Evolutionary conservation across 2,797 vertebrate species (phyloP).

Genomic region (Acomys russatus): DNA sequence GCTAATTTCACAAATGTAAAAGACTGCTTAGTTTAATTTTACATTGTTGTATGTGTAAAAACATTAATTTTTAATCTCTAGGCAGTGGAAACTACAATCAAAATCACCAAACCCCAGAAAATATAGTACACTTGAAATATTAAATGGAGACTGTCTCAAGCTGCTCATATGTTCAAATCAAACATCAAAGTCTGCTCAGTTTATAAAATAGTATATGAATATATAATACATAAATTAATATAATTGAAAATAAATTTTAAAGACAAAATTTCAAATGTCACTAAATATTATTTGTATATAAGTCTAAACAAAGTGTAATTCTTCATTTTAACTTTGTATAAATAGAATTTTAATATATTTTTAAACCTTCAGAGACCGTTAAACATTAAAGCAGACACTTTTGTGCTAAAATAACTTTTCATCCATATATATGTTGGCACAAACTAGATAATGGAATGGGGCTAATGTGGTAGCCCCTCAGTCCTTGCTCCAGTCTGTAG

Average conservation of each 20-base stretch:
- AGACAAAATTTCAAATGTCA: background rate
- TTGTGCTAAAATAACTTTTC: constrained; percentile 21
- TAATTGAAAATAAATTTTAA: background rate
- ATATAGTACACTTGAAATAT: background rate
- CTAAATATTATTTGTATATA: background rate
- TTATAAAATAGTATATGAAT: background rate
- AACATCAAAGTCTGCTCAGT: background rate
- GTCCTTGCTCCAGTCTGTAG: background rate
- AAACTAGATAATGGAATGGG: background rate
- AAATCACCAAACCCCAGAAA: background rate
- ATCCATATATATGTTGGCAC: background rate
- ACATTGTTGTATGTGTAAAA: constrained; percentile 7
- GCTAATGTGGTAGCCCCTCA: constrained; percentile 27
- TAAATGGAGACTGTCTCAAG: constrained; percentile 24
- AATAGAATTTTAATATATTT: background rate
- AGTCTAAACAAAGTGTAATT: background rate
- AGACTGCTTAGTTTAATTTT: constrained; percentile 17
- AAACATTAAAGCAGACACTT: background rate
- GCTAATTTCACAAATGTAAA: background rate
- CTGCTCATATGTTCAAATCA: background rate
- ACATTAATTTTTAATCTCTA: background rate
- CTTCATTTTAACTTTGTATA: background rate
- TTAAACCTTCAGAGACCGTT: background rate
- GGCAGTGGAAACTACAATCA: background rate
- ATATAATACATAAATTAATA: constrained; percentile 3